Conservation (phyloP, 2,888 invertebrate genomes). For the Mongoloraphidia duomilia region DNA sequence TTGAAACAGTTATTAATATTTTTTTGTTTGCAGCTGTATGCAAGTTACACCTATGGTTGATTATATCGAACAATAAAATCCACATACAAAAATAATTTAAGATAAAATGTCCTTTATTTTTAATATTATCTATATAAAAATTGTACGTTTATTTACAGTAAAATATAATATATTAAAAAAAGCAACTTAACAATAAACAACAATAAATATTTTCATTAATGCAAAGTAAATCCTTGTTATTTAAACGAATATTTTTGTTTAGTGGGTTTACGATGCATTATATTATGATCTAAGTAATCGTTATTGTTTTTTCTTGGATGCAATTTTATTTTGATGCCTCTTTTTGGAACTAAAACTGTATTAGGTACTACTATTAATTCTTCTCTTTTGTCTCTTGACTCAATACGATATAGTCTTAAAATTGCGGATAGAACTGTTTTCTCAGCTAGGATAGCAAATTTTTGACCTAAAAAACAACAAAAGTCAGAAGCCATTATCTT, state of each 20-base stretch:
- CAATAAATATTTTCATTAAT: no score
- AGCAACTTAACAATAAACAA: no score
- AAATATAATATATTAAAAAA: no score
- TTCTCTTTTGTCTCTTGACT: constrained; percentile 1
- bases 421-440: neutral
- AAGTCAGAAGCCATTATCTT: neutral
- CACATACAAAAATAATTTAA: no score
- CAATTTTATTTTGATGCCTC: neutral
- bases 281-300: neutral
- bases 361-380: constrained; percentile 1
- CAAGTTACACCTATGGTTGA: neutral
- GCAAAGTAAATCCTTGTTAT: no score
- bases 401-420: neutral
- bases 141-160: no score
- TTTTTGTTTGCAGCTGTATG: constrained; percentile 10
- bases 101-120: no score
- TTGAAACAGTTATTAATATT: neutral
- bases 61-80: no score
- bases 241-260: no score
- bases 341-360: constrained; percentile 1
- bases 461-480: neutral
- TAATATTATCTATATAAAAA: no score
- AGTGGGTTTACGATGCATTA: no score
- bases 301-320: neutral
- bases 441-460: neutral